phyloP scores from a whole-genome alignment of 2,797 vertebrate genomes.

The Setipinna tenuifilis region DNA sequence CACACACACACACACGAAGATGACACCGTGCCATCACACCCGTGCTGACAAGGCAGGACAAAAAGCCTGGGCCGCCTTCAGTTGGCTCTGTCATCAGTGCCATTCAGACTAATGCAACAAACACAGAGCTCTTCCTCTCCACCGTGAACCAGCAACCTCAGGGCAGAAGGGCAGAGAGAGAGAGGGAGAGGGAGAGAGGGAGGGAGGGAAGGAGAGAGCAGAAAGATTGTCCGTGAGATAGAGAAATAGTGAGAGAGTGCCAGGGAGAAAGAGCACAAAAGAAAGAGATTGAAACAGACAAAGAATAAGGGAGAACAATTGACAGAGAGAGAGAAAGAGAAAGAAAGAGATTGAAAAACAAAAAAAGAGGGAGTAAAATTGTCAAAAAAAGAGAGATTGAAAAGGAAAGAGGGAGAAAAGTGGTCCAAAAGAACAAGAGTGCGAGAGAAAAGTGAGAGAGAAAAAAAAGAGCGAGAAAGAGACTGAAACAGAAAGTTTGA shows the following conservation, averaged over 20 bases:
- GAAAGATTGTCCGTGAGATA: not conserved
- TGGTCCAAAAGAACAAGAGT: no score
- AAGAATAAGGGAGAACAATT: not conserved
- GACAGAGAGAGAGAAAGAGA: not conserved
- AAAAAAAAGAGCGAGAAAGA: not conserved
- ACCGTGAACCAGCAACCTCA: constrained; percentile 9
- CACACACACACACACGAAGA: constrained; percentile 1
- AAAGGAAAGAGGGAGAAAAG: no score
- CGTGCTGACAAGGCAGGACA: not conserved
- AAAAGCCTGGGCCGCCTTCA: constrained; percentile 39
- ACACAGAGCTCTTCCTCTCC: constrained; percentile 19
- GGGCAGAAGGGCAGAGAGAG: not conserved
- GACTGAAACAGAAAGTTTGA: not conserved
- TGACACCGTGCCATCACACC: constrained; percentile 23
- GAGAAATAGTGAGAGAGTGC: not conserved
- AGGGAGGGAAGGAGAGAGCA: not conserved
- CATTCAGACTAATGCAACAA: constrained; percentile 31
- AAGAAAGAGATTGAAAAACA: not conserved
- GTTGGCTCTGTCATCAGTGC: constrained; percentile 38
- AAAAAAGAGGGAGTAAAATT: not conserved
- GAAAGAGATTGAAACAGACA: no score
- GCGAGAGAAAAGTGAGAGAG: not conserved
- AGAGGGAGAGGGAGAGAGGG: not conserved
- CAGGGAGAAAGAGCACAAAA: not conserved
- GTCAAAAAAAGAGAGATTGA: no score